These are phyloP conservation scores for Parapristionchus giblindavisi DNA, from an alignment of 2,888 invertebrate species.

Conservation along the genomic window DNA sequence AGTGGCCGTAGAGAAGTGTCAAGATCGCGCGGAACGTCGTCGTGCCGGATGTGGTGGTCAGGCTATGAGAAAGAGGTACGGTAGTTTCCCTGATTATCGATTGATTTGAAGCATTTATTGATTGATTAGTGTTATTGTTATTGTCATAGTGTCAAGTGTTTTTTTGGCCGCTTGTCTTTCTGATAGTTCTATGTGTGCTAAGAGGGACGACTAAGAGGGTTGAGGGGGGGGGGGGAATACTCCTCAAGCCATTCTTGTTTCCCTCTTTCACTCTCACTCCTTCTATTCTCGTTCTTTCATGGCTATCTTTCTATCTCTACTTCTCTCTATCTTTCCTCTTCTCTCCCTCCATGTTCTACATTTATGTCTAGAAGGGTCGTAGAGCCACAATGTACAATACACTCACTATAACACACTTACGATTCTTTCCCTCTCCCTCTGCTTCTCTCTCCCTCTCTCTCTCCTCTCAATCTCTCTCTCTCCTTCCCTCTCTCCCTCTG, in stretches of 20 bases:
- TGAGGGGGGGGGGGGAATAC: not conserved
- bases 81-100: too few relatives aligned
- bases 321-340: not conserved
- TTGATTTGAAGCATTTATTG: not conserved
- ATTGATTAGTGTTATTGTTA: not conserved
- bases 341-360: not conserved
- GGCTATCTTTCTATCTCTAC: not conserved
- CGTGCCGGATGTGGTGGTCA: slow-evolving; percentile 56
- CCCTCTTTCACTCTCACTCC: not conserved
- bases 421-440: not conserved
- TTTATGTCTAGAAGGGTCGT: not conserved
- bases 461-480: not conserved
- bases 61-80: slow-evolving; percentile 52
- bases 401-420: not conserved
- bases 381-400: not conserved
- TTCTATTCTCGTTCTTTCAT: slow-evolving; percentile 8
- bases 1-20: slow-evolving; percentile 57
- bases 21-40: slow-evolving; percentile 52
- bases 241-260: not conserved
- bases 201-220: not conserved
- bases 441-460: not conserved
- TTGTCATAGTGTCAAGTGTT: not conserved
- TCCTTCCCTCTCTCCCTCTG: not conserved
- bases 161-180: not conserved
- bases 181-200: not conserved